Percentiles rank a stretch among this genome's conserved stretches.
phyloP scores from a whole-genome alignment of 2,797 vertebrate genomes.

The Ptychadena robeensis region DNA sequence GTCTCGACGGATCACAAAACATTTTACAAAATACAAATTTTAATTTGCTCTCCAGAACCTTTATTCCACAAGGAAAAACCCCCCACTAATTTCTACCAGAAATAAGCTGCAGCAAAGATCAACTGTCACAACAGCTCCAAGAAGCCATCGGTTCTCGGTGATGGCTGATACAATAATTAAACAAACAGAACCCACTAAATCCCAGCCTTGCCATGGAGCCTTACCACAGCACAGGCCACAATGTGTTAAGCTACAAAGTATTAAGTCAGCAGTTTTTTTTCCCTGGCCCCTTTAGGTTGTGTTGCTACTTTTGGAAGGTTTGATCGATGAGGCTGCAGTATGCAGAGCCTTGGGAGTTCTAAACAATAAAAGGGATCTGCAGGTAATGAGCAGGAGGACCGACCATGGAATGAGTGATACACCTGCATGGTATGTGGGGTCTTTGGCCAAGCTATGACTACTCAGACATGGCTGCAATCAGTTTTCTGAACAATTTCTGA shows the following conservation, averaged over 20 bases:
- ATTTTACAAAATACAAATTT: too few species aligned
- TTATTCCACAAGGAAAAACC: background rate
- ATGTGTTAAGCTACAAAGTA: conserved; percentile 20
- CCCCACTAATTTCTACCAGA: background rate
- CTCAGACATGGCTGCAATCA: background rate
- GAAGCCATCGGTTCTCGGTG: background rate
- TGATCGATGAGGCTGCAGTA: conserved; percentile 52
- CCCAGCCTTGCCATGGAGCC: background rate
- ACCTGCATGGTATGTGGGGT: background rate
- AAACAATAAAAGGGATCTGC: conserved; percentile 50
- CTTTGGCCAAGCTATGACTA: background rate
- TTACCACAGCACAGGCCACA: background rate
- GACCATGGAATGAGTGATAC: conserved; percentile 19
- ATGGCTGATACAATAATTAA: background rate
- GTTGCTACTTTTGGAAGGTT: conserved; percentile 44
- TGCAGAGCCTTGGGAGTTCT: conserved; percentile 46
- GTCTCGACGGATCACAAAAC: too few species aligned
- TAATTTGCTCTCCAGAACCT: too few species aligned
- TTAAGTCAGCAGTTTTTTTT: conserved; percentile 30
- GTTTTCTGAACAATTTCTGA: background rate
- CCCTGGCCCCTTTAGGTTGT: conserved; percentile 24
- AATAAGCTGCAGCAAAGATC: background rate
- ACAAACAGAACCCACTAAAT: background rate
- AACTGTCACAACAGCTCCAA: background rate
- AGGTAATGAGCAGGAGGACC: conserved; percentile 48